Base-by-base conservation (phyloP, 2,888 invertebrate genomes). In the Lasioglossum malachurum region DNA sequence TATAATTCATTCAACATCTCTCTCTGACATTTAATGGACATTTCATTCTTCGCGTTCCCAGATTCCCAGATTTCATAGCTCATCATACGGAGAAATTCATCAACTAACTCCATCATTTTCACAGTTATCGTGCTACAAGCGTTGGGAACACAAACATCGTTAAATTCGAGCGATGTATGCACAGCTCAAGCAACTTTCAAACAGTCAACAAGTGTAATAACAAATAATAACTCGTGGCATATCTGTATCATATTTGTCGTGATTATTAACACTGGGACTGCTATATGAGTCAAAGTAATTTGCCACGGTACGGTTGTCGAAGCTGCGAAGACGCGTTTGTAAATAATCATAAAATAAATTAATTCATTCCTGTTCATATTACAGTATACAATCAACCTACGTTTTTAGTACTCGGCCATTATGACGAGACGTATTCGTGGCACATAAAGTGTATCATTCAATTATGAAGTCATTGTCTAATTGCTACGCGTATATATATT, bases 171-270 rank as follows among this genome's bases (percentile, higher is more conserved):
- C n/a, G 12, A n/a, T n/a, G n/a, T 57, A n/a, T 57, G 2, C 57
- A n/a, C n/a, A n/a, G n/a, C n/a, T n/a, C 23, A n/a, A n/a, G 57
- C 57, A 57, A 57, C n/a, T 57, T n/a, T 57, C n/a, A n/a, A 10
- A 57, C 57, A 57, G n/a, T n/a, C 57, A 57, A 57, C 57, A 57
- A 57, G 57, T n/a, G n/a, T n/a, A 57, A 57, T n/a, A 57, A n/a
- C 57, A 57, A 57, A 57, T 57, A 57, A 57, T 12, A 57, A 57
- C 57, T 57, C 57, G n/a, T n/a, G 23, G n/a, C 10, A n/a, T n/a
- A 57, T n/a, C 57, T 57, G 57, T n/a, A 57, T n/a, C n/a, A 57
- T 57, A 57, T 57, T 57, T 57, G 57, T 57, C 57, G n/a, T 57
- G 23, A 57, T 57, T 57, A 57, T 57, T 57, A 57, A 57, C 57